Evolutionary conservation across 2,113 vertebrate species (phyloP).

Genomic region (Promerops cafer): DNA sequence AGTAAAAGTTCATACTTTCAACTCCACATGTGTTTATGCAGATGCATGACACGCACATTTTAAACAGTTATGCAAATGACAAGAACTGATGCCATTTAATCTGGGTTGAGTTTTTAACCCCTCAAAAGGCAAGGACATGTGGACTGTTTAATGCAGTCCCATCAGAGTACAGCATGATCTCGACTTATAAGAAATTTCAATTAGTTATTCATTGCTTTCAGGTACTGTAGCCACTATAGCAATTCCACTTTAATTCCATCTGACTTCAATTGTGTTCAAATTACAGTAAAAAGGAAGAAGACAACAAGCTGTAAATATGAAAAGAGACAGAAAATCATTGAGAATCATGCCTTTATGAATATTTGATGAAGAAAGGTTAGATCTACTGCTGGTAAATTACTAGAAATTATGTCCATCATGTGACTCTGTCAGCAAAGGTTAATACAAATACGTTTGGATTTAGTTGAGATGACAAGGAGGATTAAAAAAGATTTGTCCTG

Average conservation of each 20-base stretch:
- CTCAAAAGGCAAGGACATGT: neutral
- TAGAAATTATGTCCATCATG: constrained; percentile 86
- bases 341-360: constrained; percentile 95
- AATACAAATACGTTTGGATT: constrained; percentile 87
- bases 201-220: constrained; percentile 57
- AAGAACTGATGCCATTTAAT: neutral
- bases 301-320: constrained; percentile 95
- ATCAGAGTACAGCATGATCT: neutral
- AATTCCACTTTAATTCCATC: constrained; percentile 87
- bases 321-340: constrained; percentile 99
- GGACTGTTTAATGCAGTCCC: neutral
- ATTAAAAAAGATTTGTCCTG: constrained; percentile 85
- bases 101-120: neutral
- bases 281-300: constrained; percentile 83
- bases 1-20: neutral
- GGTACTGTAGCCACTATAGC: constrained; percentile 64
- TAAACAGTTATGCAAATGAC: neutral
- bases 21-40: neutral
- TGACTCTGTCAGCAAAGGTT: constrained; percentile 93
- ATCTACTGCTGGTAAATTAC: constrained; percentile 92
- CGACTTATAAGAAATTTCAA: neutral
- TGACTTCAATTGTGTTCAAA: constrained; percentile 89
- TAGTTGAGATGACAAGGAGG: constrained; percentile 81
- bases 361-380: constrained; percentile 93
- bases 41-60: neutral